Evolutionary conservation across 2,797 vertebrate species (phyloP).

Genomic region (Scomberomorus guttatus): DNA sequence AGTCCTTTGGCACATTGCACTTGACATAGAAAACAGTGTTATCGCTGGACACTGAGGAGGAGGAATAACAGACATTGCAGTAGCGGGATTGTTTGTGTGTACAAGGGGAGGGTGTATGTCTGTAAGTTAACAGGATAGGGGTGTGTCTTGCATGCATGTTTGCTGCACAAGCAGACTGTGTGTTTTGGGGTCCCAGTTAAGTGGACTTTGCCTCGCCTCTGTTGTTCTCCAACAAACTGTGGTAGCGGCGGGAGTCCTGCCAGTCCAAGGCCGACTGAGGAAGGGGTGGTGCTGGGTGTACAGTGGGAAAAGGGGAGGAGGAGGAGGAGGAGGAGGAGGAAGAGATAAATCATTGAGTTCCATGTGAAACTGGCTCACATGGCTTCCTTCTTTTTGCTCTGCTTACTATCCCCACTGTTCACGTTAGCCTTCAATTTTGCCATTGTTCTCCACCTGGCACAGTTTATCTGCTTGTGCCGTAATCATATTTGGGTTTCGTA

Average conservation of each 20-base stretch:
- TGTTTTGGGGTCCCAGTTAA: constrained; percentile 64
- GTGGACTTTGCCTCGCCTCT: constrained; percentile 61
- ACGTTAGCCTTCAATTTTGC: constrained; percentile 46
- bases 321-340: constrained; percentile 13
- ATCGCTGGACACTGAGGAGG: constrained; percentile 50
- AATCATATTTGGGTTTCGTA: constrained; percentile 72
- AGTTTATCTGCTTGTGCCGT: constrained; percentile 49
- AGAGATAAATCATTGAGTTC: constrained; percentile 60
- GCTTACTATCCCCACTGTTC: constrained; percentile 51
- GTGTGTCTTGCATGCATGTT: constrained; percentile 49
- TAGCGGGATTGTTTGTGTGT: constrained; percentile 49
- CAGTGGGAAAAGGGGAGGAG: constrained; percentile 55
- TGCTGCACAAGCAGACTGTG: constrained; percentile 48
- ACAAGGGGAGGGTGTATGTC: constrained; percentile 39
- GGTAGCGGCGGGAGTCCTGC: constrained; percentile 48
- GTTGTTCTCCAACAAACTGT: constrained; percentile 47
- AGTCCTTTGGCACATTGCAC: constrained; percentile 57
- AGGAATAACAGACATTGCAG: constrained; percentile 38
- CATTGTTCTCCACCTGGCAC: constrained; percentile 54
- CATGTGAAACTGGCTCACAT: constrained; percentile 73
- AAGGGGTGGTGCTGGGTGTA: constrained; percentile 53
- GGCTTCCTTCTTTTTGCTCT: constrained; percentile 57
- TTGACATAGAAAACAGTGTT: constrained; percentile 59
- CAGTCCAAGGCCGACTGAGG: constrained; percentile 63
- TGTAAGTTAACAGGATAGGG: constrained; percentile 38